Evolutionary conservation across 2,797 vertebrate species (phyloP).

Genomic region (Knipowitschia caucasica): DNA sequence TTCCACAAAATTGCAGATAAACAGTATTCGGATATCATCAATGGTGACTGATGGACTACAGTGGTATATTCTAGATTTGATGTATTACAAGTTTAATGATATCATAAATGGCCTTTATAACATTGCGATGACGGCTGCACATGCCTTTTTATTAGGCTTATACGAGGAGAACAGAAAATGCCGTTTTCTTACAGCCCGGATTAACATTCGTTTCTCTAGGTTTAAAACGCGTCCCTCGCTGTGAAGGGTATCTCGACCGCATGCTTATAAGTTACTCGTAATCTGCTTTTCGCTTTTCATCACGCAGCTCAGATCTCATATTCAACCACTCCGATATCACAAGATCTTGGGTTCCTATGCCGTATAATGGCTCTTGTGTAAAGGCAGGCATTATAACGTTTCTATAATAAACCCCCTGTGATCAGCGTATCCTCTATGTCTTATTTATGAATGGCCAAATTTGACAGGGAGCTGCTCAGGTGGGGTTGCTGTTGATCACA

Average conservation of each 20-base stretch:
- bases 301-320: conserved; percentile 64
- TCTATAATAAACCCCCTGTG: conserved; percentile 66
- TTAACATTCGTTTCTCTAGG: not conserved
- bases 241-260: conserved; percentile 33
- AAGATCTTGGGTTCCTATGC: conserved; percentile 64
- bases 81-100: not conserved
- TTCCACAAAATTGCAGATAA: no score
- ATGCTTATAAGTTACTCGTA: conserved; percentile 47
- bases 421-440: conserved; percentile 54
- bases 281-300: conserved; percentile 64
- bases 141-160: not conserved
- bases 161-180: conserved; percentile 3
- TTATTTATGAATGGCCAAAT: conserved; percentile 79
- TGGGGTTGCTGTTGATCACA: conserved; percentile 67
- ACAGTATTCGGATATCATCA: no score
- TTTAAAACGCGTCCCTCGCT: conserved; percentile 23
- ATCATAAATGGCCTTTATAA: not conserved
- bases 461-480: conserved; percentile 63
- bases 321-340: conserved; percentile 59
- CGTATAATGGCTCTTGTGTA: conserved; percentile 64
- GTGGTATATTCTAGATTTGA: not conserved
- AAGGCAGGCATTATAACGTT: conserved; percentile 61
- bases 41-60: conserved; percentile 15
- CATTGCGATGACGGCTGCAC: not conserved
- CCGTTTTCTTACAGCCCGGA: conserved; percentile 1